Percentiles rank a stretch among this genome's conserved stretches.
Evolutionary conservation across 1,140 invertebrate species (phyloP).

Genomic region (Wiebesia pumilae): DNA sequence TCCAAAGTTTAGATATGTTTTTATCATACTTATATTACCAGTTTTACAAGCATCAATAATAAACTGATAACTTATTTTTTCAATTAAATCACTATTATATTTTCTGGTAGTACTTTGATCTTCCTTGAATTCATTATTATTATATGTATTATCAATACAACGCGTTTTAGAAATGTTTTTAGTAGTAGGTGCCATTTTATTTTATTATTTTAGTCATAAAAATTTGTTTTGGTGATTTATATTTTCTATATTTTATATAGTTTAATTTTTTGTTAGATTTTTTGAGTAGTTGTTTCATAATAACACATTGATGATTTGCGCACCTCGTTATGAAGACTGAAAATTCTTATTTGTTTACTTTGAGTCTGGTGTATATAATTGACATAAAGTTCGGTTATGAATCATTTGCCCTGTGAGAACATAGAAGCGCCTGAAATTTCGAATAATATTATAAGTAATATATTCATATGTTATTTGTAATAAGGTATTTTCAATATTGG

Average conservation of each 20-base stretch:
- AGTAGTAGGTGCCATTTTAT: not conserved
- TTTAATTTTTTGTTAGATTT: not conserved
- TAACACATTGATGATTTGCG: no score
- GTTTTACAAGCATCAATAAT: constrained; percentile 61
- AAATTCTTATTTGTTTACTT: no score
- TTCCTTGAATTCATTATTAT: not conserved
- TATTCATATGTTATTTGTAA: no score
- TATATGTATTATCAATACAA: not conserved
- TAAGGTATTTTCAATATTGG: no score
- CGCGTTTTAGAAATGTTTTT: not conserved
- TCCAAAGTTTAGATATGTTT: constrained; percentile 60
- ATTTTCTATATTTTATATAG: not conserved
- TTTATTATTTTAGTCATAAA: not conserved
- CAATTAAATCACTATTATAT: not conserved
- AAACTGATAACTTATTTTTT: not conserved
- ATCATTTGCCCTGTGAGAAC: no score
- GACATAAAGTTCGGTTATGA: no score
- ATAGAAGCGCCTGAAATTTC: no score
- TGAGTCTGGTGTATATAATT: no score
- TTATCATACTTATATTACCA: constrained; percentile 56
- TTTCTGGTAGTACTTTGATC: not conserved
- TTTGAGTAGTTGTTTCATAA: not conserved
- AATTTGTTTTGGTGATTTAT: not conserved
- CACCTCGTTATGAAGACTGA: no score
- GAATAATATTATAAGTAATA: no score